phyloP scores from a whole-genome alignment of 2,888 invertebrate genomes.

The Amphipyra berbera region DNA sequence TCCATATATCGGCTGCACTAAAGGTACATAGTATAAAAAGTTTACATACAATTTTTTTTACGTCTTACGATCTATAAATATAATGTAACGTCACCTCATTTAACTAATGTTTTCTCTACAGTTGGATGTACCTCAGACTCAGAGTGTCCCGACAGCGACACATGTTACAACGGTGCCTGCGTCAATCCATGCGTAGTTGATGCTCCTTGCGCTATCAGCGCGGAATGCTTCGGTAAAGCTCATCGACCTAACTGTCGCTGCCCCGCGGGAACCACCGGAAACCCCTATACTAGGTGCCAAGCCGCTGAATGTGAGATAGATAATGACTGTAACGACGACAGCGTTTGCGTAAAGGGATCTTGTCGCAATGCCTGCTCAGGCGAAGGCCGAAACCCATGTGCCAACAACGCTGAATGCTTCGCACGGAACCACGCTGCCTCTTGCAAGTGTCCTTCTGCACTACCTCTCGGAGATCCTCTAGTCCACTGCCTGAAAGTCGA shows the following conservation, averaged over 20 bases:
- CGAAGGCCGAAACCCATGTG: slow-evolving; percentile 93
- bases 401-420: slow-evolving; percentile 95
- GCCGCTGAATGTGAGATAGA: slow-evolving; percentile 94
- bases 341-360: slow-evolving; percentile 92
- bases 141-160: slow-evolving; percentile 94
- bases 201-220: slow-evolving; percentile 95
- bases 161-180: slow-evolving; percentile 95
- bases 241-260: slow-evolving; percentile 95
- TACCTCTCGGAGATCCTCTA: slow-evolving; percentile 94
- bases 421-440: slow-evolving; percentile 94
- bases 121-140: slow-evolving; percentile 95
- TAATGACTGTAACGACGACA: slow-evolving; percentile 94
- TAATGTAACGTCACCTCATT: slow-evolving; percentile 1
- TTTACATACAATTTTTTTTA: too few species aligned
- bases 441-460: slow-evolving; percentile 95
- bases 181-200: slow-evolving; percentile 94
- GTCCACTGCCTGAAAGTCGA: slow-evolving; percentile 92
- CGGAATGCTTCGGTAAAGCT: slow-evolving; percentile 94
- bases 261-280: slow-evolving; percentile 93
- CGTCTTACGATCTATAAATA: too few species aligned
- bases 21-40: slow-evolving; percentile 83
- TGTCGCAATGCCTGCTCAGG: slow-evolving; percentile 95
- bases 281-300: slow-evolving; percentile 94
- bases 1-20: slow-evolving; percentile 94
- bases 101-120: slow-evolving; percentile 74